Evolutionary conservation across 2,797 vertebrate species (phyloP).

Genomic region (Sternarchorhynchus goeldii): DNA sequence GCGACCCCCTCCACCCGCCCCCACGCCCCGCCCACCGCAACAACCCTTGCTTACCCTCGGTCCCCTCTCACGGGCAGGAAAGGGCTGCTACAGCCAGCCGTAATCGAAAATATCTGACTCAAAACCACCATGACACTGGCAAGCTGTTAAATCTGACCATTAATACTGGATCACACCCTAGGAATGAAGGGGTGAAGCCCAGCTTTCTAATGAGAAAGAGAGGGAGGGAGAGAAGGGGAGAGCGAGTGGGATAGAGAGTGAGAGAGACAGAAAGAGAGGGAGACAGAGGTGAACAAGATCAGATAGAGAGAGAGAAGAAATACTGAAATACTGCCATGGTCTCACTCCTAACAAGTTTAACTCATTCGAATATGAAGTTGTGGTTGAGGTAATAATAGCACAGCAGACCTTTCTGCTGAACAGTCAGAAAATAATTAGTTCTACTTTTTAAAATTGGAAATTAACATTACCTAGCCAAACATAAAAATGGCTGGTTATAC

Average conservation of each 20-base stretch:
- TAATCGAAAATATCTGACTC: conserved; percentile 21
- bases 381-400: not conserved
- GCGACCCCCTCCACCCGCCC: too few relatives aligned
- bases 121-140: not conserved
- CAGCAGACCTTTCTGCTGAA: conserved; percentile 7
- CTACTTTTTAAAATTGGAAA: conserved; percentile 29
- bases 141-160: conserved; percentile 17
- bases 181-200: not conserved
- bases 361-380: not conserved
- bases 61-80: not conserved
- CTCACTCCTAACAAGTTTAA: not conserved
- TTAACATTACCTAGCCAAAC: not conserved
- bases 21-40: too few relatives aligned
- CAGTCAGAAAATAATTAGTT: conserved; percentile 41
- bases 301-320: not conserved
- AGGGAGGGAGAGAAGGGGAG: not conserved
- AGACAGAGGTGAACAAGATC: not conserved
- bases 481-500: not conserved
- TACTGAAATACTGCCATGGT: not conserved
- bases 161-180: conserved; percentile 1
- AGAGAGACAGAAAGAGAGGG: not conserved
- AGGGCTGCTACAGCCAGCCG: not conserved
- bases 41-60: too few relatives aligned
- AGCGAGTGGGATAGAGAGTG: not conserved
- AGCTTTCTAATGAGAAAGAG: not conserved